These are phyloP conservation scores for Dromius quadrimaculatus DNA, from an alignment of 2,888 invertebrate species.

Conservation along the genomic window DNA sequence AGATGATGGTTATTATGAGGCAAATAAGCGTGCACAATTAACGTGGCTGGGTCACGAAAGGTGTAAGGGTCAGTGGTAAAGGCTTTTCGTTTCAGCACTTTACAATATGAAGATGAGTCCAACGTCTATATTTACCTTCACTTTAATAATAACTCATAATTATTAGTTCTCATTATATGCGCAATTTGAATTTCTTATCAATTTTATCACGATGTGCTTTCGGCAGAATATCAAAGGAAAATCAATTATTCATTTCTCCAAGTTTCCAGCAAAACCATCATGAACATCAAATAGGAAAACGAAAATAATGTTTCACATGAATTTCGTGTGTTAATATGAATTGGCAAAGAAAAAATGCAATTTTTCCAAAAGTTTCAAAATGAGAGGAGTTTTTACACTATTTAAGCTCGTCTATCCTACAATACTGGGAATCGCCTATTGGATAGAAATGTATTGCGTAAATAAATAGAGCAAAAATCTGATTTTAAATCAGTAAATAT, in stretches of 20 bases:
- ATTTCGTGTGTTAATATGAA: too few relatives aligned
- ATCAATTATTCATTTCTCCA: slow-evolving; percentile 6
- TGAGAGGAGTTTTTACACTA: too few relatives aligned
- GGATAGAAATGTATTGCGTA: too few relatives aligned
- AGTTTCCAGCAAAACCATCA: too few relatives aligned
- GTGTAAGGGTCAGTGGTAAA: slow-evolving; percentile 41
- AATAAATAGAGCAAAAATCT: too few relatives aligned
- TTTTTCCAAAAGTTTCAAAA: too few relatives aligned
- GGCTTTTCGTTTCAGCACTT: slow-evolving; percentile 31
- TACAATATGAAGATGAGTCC: slow-evolving; percentile 13
- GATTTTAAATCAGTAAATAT: too few relatives aligned
- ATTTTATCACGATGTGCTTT: slow-evolving; percentile 1
- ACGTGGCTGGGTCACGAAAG: slow-evolving; percentile 28
- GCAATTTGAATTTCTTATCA: slow-evolving; percentile 33
- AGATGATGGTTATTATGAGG: slow-evolving; percentile 14
- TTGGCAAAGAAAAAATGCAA: too few relatives aligned
- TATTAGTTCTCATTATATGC: slow-evolving; percentile 18
- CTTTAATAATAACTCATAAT: slow-evolving; percentile 27
- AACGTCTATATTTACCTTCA: slow-evolving; percentile 36
- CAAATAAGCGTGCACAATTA: slow-evolving; percentile 34
- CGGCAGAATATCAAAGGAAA: slow-evolving; percentile 19
- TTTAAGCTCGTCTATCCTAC: too few relatives aligned
- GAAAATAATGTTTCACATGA: too few relatives aligned
- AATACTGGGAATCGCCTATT: too few relatives aligned
- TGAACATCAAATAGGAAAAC: too few relatives aligned